phyloP scores from a whole-genome alignment of 2,113 vertebrate genomes.

The Gymnocephalus cernua region DNA sequence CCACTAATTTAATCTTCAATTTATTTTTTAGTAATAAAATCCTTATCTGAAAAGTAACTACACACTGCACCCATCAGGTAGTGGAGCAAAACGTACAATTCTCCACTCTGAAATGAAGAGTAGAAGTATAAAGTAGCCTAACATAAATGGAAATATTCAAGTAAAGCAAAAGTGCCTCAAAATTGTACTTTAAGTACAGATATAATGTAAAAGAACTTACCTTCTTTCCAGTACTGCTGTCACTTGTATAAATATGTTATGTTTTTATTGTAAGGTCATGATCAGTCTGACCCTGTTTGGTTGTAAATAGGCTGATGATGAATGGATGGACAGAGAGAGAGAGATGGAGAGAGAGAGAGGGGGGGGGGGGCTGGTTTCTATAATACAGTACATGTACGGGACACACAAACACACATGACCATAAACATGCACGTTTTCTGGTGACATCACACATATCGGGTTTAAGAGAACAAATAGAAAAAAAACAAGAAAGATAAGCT shows the following conservation, averaged over 20 bases:
- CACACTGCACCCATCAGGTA: not conserved
- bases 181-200: not conserved
- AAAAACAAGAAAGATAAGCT: too few species aligned
- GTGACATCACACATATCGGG: conserved; percentile 26
- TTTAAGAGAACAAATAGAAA: not conserved
- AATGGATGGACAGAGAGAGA: not conserved
- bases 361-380: not conserved
- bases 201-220: not conserved
- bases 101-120: not conserved
- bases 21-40: too few species aligned
- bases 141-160: not conserved
- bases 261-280: not conserved
- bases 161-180: not conserved
- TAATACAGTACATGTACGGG: not conserved
- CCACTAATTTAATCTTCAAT: too few species aligned
- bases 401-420: not conserved
- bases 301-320: conserved; percentile 21
- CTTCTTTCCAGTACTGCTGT: not conserved
- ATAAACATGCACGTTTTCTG: not conserved
- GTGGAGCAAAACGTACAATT: not conserved
- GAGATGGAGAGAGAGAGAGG: too few species aligned
- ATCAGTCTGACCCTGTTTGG: conserved; percentile 1
- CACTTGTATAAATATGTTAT: not conserved
- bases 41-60: not conserved
- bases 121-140: not conserved